Conservation (phyloP, 2,113 vertebrate genomes). For the Dolichotis patagonum region DNA sequence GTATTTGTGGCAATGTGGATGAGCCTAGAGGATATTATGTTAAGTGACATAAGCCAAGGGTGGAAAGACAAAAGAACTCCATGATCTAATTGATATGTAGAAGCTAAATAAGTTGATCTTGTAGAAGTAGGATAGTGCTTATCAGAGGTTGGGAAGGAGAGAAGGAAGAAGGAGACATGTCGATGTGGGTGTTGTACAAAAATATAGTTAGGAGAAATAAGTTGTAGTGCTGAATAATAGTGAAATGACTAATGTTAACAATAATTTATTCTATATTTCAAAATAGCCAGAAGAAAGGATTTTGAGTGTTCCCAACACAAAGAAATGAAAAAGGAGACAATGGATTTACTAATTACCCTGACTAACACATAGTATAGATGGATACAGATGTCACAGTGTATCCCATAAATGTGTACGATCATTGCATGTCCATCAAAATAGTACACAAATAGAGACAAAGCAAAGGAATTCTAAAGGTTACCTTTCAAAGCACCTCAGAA, state of each 20-base stretch:
- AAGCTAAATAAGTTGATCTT: neutral
- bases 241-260: neutral
- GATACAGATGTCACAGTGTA: neutral
- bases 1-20: neutral
- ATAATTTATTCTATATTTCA: neutral
- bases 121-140: neutral
- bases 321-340: neutral
- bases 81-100: neutral
- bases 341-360: neutral
- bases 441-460: neutral
- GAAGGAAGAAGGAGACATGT: neutral
- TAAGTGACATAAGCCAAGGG: neutral
- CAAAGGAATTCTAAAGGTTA: neutral
- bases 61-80: neutral
- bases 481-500: neutral
- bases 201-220: neutral
- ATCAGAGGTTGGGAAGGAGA: neutral
- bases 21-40: neutral
- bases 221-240: neutral
- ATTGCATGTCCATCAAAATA: neutral
- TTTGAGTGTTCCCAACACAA: neutral
- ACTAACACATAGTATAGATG: neutral
- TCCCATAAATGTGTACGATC: too few species aligned
- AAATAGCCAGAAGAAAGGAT: neutral
- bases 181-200: too few species aligned